A percentile compares a stretch with the other conserved stretches of the same genome.
Conservation (phyloP, 2,888 invertebrate species). For the Heteromurus nitidus region DNA sequence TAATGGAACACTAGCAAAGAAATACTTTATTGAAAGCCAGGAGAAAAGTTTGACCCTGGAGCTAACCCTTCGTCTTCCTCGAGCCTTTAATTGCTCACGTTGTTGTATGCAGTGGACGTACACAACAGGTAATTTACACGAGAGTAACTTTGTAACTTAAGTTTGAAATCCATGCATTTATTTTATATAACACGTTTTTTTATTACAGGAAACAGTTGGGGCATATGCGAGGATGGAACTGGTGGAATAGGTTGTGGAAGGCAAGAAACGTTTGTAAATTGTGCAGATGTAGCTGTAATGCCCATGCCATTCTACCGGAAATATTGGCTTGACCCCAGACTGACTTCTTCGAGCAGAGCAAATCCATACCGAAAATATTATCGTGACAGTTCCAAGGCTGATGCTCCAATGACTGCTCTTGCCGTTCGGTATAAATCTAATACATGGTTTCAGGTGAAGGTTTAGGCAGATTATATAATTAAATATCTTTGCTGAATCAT, state of each 20-base stretch:
- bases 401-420: constrained; percentile 76
- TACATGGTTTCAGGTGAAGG: too few relatives aligned
- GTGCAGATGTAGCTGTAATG: constrained; percentile 89
- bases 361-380: constrained; percentile 88
- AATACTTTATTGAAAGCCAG: constrained; percentile 34
- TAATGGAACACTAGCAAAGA: constrained; percentile 43
- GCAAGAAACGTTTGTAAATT: constrained; percentile 92
- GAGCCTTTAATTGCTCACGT: constrained; percentile 78
- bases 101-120: constrained; percentile 57
- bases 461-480: too few relatives aligned
- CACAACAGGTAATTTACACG: constrained; percentile 86
- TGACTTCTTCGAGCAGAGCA: constrained; percentile 79
- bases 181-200: neutral
- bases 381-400: constrained; percentile 81
- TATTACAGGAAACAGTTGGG: constrained; percentile 88
- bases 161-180: neutral
- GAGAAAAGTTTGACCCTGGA: constrained; percentile 77
- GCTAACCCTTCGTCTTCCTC: constrained; percentile 86
- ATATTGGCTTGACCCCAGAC: constrained; percentile 81
- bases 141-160: too few relatives aligned
- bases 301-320: constrained; percentile 74
- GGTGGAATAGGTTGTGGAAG: constrained; percentile 82
- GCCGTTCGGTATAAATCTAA: constrained; percentile 57
- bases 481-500: too few relatives aligned
- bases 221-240: constrained; percentile 85